A percentile compares a stretch with the other conserved stretches of the same genome.
Conservation (phyloP, 2,888 invertebrate genomes). For the Andricus curvator region DNA sequence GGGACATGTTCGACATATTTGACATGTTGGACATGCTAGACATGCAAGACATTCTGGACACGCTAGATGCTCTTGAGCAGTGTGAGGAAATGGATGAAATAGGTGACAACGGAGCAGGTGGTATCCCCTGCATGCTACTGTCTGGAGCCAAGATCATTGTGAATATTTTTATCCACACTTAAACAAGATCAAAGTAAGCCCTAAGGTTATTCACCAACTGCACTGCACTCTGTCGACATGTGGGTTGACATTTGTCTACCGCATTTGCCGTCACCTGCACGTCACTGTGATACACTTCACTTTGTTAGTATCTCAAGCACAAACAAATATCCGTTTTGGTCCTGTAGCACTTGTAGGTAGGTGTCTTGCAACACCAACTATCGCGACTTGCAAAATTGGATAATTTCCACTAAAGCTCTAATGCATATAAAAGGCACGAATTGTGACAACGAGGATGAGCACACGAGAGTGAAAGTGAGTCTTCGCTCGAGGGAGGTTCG, state of each 20-base stretch:
- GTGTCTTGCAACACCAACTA: not conserved
- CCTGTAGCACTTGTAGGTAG: not conserved
- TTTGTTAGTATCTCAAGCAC: constrained; percentile 13
- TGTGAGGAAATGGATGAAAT: constrained; percentile 77
- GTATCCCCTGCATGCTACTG: constrained; percentile 81
- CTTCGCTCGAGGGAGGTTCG: constrained; percentile 78
- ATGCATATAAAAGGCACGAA: not conserved
- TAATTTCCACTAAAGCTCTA: not conserved
- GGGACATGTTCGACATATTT: constrained; percentile 52
- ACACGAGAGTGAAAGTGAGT: constrained; percentile 76
- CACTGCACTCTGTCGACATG: constrained; percentile 59
- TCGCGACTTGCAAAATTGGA: not conserved
- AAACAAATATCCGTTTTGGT: constrained; percentile 17
- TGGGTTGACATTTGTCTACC: constrained; percentile 54
- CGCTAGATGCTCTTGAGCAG: constrained; percentile 59
- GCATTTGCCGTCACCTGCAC: constrained; percentile 1
- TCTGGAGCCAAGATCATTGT: constrained; percentile 85
- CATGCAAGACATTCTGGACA: constrained; percentile 54
- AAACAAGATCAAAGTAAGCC: not conserved
- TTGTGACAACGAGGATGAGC: constrained; percentile 1
- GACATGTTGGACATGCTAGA: constrained; percentile 51
- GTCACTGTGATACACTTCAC: constrained; percentile 36
- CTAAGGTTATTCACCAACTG: constrained; percentile 51
- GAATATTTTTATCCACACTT: not conserved
- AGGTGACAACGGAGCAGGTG: constrained; percentile 80